Percentiles rank a stretch among this genome's conserved stretches.
phyloP scores from a whole-genome alignment of 2,888 invertebrate genomes.

The Caenorhabditis sp. region DNA sequence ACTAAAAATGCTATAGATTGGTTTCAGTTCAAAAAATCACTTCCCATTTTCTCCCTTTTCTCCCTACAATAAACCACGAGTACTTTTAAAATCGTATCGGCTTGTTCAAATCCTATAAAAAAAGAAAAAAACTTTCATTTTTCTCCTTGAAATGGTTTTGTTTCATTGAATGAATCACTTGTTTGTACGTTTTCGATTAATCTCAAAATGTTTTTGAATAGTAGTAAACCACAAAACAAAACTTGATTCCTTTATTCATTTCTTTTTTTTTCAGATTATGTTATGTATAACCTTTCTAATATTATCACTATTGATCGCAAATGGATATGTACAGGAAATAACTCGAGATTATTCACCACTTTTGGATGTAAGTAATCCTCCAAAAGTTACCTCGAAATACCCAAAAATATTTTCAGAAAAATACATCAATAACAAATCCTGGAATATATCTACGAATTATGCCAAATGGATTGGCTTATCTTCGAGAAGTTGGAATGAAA shows the following conservation, averaged over 20 bases:
- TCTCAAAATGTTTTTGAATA: not conserved
- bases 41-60: no score
- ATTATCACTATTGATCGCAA: constrained; percentile 4
- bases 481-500: constrained; percentile 70
- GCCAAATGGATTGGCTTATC: constrained; percentile 70
- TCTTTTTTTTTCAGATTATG: not conserved
- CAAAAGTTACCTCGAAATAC: no score
- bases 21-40: no score
- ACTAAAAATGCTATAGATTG: no score
- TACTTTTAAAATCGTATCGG: no score
- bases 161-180: not conserved
- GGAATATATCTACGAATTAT: constrained; percentile 68
- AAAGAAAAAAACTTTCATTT: not conserved
- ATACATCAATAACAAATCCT: constrained; percentile 67
- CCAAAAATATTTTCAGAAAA: constrained; percentile 58
- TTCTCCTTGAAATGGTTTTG: not conserved
- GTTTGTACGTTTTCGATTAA: not conserved
- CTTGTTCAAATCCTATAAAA: no score
- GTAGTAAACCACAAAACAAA: not conserved
- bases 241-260: not conserved
- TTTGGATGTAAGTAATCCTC: constrained; percentile 45
- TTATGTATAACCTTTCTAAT: not conserved
- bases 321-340: constrained; percentile 17
- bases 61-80: no score
- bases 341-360: constrained; percentile 53